Base-by-base conservation (phyloP, 2,797 vertebrate genomes). In the Sandelia bainsii region DNA sequence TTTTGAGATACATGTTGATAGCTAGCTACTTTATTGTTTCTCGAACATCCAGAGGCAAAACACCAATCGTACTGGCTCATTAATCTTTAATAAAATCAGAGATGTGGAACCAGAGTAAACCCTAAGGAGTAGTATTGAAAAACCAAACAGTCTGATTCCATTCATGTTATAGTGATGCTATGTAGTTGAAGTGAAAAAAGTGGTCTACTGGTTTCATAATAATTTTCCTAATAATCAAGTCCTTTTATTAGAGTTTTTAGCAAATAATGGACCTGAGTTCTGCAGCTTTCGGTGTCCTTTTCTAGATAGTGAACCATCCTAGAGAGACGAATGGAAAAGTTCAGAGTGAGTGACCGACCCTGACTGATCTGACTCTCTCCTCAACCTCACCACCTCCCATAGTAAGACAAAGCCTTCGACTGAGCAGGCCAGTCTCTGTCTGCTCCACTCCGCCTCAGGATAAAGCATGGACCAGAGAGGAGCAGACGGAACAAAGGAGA, bases 381-480 rank as follows among this genome's bases (percentile, higher is more conserved):
- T 61, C 51, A 0, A 1, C 57, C 23, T 52, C 56, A 25, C 23
- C 45, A 57, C 71, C 57, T 69, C 62, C 66, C 34, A 22, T 48
- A 58, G 37, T 48, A 60, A 78, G 65, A 75, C 23, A 70, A 71
- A 58, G 64, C 68, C 73, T 61, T n/a, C 40, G 51, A 68, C 42
- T 12, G 4, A 27, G 45, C 50, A 12, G 19, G 46, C 11, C 44
- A 13, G 27, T 53, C 1, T 2, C 37, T 45, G 58, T 72, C 69
- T 59, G 46, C 70, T 63, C 59, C 54, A 10, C 25, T n/a, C 48
- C 14, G 62, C 72, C 72, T 79, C 63, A 57, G 54, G 75, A 70
- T 4, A 49, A 40, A 68, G 77, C 13, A 51, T 29, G 5, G 64
- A 72, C 56, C 19, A 22, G 34, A 68, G 61, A 61, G 48, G 8